phyloP scores from a whole-genome alignment of 1,140 invertebrate genomes.

The Nasonia longicornis region DNA sequence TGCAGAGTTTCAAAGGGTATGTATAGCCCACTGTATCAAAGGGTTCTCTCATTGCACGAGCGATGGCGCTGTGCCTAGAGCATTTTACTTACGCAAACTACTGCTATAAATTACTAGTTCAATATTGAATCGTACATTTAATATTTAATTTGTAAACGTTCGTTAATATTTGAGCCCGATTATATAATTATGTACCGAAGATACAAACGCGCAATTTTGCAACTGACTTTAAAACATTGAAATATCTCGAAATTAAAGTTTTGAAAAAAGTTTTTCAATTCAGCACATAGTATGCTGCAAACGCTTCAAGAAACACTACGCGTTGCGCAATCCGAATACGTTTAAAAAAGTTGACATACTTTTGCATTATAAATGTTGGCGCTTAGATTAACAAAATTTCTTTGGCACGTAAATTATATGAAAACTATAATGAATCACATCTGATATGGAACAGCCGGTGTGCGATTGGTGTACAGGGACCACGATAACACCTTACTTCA shows the following conservation, averaged over 20 bases:
- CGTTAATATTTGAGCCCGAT: too few species aligned
- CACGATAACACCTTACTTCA: constrained; percentile 1
- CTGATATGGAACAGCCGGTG: constrained; percentile 33
- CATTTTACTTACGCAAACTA: neutral
- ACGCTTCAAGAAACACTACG: too few species aligned
- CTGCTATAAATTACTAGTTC: neutral
- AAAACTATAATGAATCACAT: constrained; percentile 43
- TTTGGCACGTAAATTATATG: neutral
- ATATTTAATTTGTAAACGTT: too few species aligned
- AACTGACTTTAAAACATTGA: too few species aligned
- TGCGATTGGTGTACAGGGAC: neutral
- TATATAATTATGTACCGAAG: too few species aligned
- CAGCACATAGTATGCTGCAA: too few species aligned
- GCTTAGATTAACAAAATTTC: neutral
- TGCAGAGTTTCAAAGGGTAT: neutral
- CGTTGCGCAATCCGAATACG: too few species aligned
- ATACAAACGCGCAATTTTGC: too few species aligned
- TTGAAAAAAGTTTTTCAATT: too few species aligned
- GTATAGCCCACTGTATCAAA: neutral
- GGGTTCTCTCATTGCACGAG: neutral
- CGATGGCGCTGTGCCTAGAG: neutral
- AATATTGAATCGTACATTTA: neutral
- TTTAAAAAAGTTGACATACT: too few species aligned
- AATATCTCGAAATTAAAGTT: too few species aligned
- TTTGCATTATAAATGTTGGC: too few species aligned